Evolutionary conservation across 2,888 invertebrate species (phyloP).

Genomic region (Calephelis perditalis): DNA sequence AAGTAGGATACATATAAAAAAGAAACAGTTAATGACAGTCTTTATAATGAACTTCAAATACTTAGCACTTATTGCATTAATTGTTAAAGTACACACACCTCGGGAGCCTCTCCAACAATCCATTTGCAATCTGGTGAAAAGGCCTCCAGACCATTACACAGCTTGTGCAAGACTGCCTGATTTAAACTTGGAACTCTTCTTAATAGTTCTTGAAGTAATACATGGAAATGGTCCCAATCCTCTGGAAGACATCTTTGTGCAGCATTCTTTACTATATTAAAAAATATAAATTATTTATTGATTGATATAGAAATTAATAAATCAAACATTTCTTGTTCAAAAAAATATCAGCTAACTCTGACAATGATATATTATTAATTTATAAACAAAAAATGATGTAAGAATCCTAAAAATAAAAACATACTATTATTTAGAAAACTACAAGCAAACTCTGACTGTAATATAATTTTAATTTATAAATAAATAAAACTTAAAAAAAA

Average conservation of each 20-base stretch:
- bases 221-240: conserved; percentile 98
- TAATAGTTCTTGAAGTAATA: conserved; percentile 90
- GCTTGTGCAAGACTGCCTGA: conserved; percentile 85
- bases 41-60: too few species aligned
- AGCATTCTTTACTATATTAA: conserved; percentile 64
- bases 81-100: conserved; percentile 73
- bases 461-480: too few species aligned
- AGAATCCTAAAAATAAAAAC: neutral
- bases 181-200: conserved; percentile 89
- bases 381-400: neutral
- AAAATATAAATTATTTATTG: neutral
- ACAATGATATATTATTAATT: too few species aligned
- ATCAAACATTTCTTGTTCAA: neutral
- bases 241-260: conserved; percentile 84
- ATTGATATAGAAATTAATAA: conserved; percentile 15
- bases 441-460: neutral
- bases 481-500: too few species aligned
- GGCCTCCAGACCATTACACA: conserved; percentile 94
- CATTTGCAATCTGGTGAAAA: conserved; percentile 98
- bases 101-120: conserved; percentile 96
- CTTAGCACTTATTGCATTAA: too few species aligned
- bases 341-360: too few species aligned
- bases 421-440: neutral
- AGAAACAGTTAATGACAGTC: too few species aligned
- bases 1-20: too few species aligned